A percentile compares a stretch with the other conserved stretches of the same genome.
phyloP scores from a whole-genome alignment of 35 echinoderm and acorn worm genomes.

The Acanthaster planci region DNA sequence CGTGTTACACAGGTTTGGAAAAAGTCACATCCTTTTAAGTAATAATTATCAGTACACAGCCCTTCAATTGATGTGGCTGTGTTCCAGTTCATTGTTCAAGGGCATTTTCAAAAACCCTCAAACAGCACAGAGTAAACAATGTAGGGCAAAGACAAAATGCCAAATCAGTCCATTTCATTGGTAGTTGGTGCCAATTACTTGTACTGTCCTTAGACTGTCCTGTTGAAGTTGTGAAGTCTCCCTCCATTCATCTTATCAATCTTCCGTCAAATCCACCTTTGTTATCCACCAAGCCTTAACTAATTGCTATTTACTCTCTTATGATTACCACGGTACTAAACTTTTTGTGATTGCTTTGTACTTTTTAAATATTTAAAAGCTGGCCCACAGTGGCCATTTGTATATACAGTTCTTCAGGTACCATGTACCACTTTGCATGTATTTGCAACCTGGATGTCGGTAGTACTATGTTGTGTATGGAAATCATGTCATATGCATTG shows the following conservation, averaged over 20 bases:
- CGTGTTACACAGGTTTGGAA: too few species aligned
- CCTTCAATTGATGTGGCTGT: too few species aligned
- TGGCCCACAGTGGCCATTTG: constrained; percentile 10
- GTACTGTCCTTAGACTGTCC: not conserved
- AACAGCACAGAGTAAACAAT: too few species aligned
- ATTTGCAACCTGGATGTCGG: constrained; percentile 2
- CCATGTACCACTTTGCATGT: not conserved
- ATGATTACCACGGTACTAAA: constrained; percentile 22
- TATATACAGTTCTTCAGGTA: constrained; percentile 15
- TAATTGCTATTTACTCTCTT: not conserved
- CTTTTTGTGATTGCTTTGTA: constrained; percentile 28
- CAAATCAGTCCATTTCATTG: too few species aligned
- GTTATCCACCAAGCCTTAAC: constrained; percentile 11
- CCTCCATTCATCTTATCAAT: not conserved
- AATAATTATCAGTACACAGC: too few species aligned
- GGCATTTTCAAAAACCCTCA: too few species aligned
- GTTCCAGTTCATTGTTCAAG: too few species aligned
- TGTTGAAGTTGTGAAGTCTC: not conserved
- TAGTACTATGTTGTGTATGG: constrained; percentile 14
- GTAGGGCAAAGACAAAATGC: too few species aligned
- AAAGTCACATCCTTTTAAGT: too few species aligned
- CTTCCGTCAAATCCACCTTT: constrained; percentile 18
- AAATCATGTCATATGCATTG: constrained; percentile 9
- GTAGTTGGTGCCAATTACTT: too few species aligned
- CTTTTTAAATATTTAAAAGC: constrained; percentile 20